Base-by-base conservation (phyloP, 2,888 invertebrate species). In the Clivina fossor region DNA sequence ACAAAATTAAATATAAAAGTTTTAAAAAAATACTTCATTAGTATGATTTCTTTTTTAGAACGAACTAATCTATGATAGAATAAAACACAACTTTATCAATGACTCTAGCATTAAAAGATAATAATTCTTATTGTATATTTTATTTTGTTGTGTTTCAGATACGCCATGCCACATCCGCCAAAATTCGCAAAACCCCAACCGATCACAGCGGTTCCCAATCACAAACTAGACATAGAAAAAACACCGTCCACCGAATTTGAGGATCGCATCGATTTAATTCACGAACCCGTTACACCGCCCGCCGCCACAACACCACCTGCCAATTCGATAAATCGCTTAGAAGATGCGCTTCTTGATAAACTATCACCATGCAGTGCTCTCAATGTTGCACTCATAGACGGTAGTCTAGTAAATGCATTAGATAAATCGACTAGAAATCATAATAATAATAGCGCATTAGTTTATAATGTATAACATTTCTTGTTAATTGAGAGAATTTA, bases 241-340 rank as follows among this genome's bases (percentile, higher is more conserved):
- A 8, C 8, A 33, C 8, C 33, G 16, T 15, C n/a, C 9, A 4
- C 46, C 15, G 13, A 15, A 2, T 15, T 3, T 5, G 43, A 43
- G 1, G 55, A 55, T 5, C 37, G 32, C 19, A 13, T 40, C 20
- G 55, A 55, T 38, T 18, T 55, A 20, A 55, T 55, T 11, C 20
- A 53, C 4, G 55, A 55, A 20, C 55, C 55, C 11, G 5, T 26
- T 28, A 55, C 55, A 3, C 55, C 55, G 1, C 46, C 46, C 7
- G 30, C 35, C 3, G 38, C 47, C 8, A 38, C 38, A 7, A 55
- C 55, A 47, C 55, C 55, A 1, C 55, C 55, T 11, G 46, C 47
- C 4, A 40, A 55, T 13, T 13, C 38, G 1, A 26, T 47, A n/a
- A 37, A 37, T 13, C 18, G 30, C 7, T 4, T 44, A 3, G 8